Conservation (phyloP, 1,140 invertebrate genomes). For the Caenorhabditis latens region DNA sequence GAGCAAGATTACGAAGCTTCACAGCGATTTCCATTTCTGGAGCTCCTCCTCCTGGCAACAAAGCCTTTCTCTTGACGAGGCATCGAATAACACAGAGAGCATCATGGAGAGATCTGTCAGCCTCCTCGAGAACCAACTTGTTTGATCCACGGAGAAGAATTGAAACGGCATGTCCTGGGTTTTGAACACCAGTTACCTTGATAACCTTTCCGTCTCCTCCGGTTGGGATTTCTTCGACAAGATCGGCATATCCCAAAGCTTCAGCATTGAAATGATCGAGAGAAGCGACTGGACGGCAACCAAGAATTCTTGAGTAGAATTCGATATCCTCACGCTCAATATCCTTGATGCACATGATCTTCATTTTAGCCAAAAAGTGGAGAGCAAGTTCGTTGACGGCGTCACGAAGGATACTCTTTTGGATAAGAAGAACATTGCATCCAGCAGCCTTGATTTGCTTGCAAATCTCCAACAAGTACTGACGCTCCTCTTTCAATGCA, state of each 20-base stretch:
- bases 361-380: slow-evolving; percentile 98
- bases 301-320: slow-evolving; percentile 91
- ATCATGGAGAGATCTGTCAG: slow-evolving; percentile 92
- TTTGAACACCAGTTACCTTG: slow-evolving; percentile 91
- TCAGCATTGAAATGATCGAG: slow-evolving; percentile 96
- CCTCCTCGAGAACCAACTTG: slow-evolving; percentile 92
- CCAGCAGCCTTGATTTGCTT: slow-evolving; percentile 99
- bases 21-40: slow-evolving; percentile 94
- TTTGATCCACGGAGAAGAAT: slow-evolving; percentile 96
- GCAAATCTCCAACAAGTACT: slow-evolving; percentile 97
- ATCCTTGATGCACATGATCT: slow-evolving; percentile 98
- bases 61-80: slow-evolving; percentile 87
- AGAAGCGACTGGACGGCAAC: slow-evolving; percentile 96
- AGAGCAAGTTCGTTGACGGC: slow-evolving; percentile 95
- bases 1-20: slow-evolving; percentile 86
- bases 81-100: slow-evolving; percentile 97
- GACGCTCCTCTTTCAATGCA: slow-evolving; percentile 95
- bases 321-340: slow-evolving; percentile 97
- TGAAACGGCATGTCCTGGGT: slow-evolving; percentile 90
- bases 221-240: slow-evolving; percentile 93
- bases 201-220: slow-evolving; percentile 90
- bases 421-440: slow-evolving; percentile 96
- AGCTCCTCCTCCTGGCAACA: slow-evolving; percentile 86
- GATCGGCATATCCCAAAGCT: slow-evolving; percentile 89
- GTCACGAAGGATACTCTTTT: slow-evolving; percentile 96